Evolutionary conservation across 2,888 invertebrate genomes (phyloP).

Genomic region (Andrena bicolor): DNA sequence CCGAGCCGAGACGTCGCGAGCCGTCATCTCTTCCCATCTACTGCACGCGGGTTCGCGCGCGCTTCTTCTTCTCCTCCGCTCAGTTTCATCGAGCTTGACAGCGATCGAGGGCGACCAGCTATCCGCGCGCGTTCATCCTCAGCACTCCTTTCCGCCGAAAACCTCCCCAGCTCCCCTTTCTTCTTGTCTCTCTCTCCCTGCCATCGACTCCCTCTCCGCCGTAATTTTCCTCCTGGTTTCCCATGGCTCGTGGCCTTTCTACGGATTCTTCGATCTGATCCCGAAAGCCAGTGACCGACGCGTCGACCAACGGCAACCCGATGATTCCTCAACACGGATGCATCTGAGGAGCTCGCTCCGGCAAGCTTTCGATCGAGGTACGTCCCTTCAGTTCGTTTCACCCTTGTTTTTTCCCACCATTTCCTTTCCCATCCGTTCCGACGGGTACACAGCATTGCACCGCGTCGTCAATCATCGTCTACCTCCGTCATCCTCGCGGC

Average conservation of each 20-base stretch:
- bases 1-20: constrained; percentile 43
- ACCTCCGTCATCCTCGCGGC: not conserved
- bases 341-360: constrained; percentile 11
- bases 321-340: constrained; percentile 16
- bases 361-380: constrained; percentile 31
- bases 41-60: constrained; percentile 32
- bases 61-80: not conserved
- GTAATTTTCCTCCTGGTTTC: too few relatives aligned
- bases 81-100: not conserved
- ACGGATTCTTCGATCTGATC: not conserved
- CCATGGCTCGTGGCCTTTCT: too few relatives aligned
- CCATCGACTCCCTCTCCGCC: not conserved
- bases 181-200: not conserved
- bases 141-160: not conserved
- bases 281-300: not conserved
- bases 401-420: not conserved
- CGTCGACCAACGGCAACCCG: constrained; percentile 8
- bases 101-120: not conserved
- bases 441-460: not conserved
- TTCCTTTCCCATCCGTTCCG: not conserved
- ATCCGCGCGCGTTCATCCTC: not conserved
- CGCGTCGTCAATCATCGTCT: not conserved
- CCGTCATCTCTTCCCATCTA: constrained; percentile 14
- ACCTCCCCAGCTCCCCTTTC: not conserved
- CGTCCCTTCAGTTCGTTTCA: not conserved